Conservation (phyloP, 2,113 vertebrate species). For the Hippocampus guttulatus region DNA sequence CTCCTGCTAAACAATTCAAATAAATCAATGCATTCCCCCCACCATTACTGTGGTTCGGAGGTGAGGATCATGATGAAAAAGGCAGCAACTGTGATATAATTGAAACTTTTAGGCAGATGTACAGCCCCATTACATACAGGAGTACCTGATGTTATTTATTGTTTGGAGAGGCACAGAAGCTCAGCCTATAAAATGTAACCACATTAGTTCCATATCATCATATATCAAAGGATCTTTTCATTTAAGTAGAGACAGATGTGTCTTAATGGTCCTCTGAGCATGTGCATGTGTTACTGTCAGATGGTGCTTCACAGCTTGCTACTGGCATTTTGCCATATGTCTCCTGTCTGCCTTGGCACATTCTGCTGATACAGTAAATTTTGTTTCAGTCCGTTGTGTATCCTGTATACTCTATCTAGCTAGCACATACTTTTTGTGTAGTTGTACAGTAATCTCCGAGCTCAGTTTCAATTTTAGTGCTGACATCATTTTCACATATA, state of each 20-base stretch:
- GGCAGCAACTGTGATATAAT: too few species aligned
- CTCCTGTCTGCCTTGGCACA: conserved; percentile 28
- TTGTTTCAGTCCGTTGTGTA: background rate
- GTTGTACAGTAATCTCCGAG: background rate
- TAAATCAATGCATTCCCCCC: too few species aligned
- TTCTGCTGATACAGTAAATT: conserved; percentile 32
- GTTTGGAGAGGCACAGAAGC: conserved; percentile 2
- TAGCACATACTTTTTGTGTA: background rate
- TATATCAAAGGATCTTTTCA: conserved; percentile 10
- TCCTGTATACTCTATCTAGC: background rate
- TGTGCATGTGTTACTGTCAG: conserved; percentile 17
- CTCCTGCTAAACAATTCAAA: too few species aligned
- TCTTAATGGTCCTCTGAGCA: conserved; percentile 9
- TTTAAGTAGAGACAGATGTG: conserved; percentile 37
- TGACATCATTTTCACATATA: too few species aligned
- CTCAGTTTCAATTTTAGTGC: background rate
- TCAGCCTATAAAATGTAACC: conserved; percentile 12
- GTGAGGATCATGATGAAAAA: too few species aligned
- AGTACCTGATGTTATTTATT: background rate
- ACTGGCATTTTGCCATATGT: conserved; percentile 28
- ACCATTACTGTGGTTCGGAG: too few species aligned
- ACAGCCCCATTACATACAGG: background rate
- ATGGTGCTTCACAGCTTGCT: conserved; percentile 25
- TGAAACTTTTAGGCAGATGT: background rate
- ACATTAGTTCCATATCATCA: conserved; percentile 7